phyloP scores from a whole-genome alignment of 35 echinoderm and acorn worm genomes.

The Ophioderma brevispina region DNA sequence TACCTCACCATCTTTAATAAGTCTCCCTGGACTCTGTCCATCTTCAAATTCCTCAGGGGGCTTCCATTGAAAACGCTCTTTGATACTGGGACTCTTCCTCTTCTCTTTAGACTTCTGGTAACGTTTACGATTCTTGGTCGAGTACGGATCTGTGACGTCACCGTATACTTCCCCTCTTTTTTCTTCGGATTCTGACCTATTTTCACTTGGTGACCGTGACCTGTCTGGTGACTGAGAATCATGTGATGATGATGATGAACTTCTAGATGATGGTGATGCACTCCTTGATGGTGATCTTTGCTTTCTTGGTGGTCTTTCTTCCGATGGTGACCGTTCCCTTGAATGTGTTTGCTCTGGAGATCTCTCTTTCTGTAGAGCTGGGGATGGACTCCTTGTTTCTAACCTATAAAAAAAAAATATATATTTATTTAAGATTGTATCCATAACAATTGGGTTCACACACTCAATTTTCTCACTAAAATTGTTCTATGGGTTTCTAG shows the following conservation, averaged over 20 bases:
- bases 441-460: no score
- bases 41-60: constrained; percentile 58
- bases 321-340: no score
- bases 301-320: no score
- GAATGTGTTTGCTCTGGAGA: not conserved
- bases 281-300: not conserved
- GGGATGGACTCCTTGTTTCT: not conserved
- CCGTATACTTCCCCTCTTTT: not conserved
- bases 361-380: not conserved
- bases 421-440: no score
- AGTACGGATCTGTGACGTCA: constrained; percentile 22
- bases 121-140: constrained; percentile 37
- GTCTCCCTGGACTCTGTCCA: constrained; percentile 15
- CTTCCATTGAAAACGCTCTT: constrained; percentile 69
- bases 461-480: no score
- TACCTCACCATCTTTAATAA: not conserved
- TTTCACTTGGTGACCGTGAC: not conserved
- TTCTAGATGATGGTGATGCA: not conserved
- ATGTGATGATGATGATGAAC: not conserved
- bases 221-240: not conserved
- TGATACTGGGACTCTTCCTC: not conserved
- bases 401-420: not conserved
- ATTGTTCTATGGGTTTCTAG: no score
- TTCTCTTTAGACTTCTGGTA: constrained; percentile 42
- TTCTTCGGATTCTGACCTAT: not conserved